These are phyloP conservation scores for Pantelozetes paolii DNA, from an alignment of 2,888 invertebrate genomes.

Conservation along the genomic window DNA sequence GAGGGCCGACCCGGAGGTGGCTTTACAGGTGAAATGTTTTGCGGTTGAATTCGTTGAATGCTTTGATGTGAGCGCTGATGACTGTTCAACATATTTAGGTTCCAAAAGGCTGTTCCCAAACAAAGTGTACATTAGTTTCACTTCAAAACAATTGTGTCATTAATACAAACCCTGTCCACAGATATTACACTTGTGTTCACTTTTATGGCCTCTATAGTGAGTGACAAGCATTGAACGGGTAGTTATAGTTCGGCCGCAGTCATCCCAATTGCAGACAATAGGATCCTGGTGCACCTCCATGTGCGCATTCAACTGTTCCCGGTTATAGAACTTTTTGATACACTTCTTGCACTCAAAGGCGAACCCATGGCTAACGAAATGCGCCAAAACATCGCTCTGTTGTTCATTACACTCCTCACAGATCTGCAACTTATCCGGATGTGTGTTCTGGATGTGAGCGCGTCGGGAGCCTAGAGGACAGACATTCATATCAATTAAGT, in stretches of 20 bases:
- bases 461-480: conserved; percentile 45
- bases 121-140: neutral
- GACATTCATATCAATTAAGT: too few relatives aligned
- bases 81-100: conserved; percentile 39
- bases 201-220: conserved; percentile 48
- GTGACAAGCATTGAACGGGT: conserved; percentile 48
- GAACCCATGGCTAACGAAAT: conserved; percentile 46
- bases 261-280: conserved; percentile 48
- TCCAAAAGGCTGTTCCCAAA: conserved; percentile 37
- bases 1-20: conserved; percentile 10
- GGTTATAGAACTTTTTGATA: conserved; percentile 48
- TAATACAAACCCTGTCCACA: conserved; percentile 47
- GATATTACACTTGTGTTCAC: conserved; percentile 46
- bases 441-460: conserved; percentile 48
- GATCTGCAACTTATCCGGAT: conserved; percentile 46
- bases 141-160: neutral
- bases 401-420: conserved; percentile 47
- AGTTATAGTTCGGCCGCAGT: conserved; percentile 47
- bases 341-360: conserved; percentile 48
- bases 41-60: conserved; percentile 24
- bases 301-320: conserved; percentile 48
- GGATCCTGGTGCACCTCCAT: conserved; percentile 49
- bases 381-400: conserved; percentile 42
- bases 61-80: conserved; percentile 40
- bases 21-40: neutral